Conservation (phyloP, 2,113 vertebrate genomes). For the Gymnogyps californianus region DNA sequence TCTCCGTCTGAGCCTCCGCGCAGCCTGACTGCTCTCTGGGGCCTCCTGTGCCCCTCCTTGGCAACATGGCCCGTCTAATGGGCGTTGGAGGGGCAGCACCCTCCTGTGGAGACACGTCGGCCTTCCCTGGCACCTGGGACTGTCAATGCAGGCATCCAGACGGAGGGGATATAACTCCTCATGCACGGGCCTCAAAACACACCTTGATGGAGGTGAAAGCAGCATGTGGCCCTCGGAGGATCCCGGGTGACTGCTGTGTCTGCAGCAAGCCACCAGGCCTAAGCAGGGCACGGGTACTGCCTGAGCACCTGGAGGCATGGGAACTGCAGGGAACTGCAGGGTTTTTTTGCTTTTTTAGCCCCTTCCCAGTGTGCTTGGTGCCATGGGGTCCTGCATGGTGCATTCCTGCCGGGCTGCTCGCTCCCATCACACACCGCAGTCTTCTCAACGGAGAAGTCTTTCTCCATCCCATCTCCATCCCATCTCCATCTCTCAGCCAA, state of each 20-base stretch:
- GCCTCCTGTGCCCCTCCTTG: neutral
- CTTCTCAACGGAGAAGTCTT: neutral
- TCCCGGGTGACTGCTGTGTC: neutral
- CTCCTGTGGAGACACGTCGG: neutral
- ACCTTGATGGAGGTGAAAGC: neutral
- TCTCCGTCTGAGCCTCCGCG: neutral
- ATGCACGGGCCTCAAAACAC: neutral
- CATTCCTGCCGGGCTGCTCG: neutral
- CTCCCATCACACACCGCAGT: neutral
- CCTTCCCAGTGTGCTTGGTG: neutral
- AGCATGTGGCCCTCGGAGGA: neutral
- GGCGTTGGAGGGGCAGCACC: neutral
- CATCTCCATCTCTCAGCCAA: neutral
- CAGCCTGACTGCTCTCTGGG: neutral
- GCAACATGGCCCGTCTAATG: neutral
- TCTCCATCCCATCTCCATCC: neutral
- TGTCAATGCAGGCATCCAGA: neutral
- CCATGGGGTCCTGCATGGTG: neutral
- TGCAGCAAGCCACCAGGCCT: neutral
- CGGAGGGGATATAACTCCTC: neutral
- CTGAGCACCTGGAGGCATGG: rapidly evolving
- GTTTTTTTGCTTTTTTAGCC: neutral
- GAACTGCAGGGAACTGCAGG: neutral
- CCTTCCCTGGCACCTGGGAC: neutral
- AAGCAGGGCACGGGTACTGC: neutral